Conservation (phyloP, 2,888 invertebrate species). For the Ligdia adustata region DNA sequence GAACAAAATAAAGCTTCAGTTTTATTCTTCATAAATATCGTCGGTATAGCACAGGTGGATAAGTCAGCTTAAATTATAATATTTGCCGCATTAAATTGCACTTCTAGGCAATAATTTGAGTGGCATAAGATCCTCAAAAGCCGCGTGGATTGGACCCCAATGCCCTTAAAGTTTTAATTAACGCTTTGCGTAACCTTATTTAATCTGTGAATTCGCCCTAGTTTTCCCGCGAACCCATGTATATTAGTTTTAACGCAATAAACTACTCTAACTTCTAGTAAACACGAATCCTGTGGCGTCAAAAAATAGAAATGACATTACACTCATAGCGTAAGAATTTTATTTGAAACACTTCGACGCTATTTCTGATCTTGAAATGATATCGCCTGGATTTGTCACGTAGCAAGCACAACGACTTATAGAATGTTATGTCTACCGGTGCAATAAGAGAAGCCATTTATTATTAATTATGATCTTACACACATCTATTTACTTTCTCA, state of each 20-base stretch:
- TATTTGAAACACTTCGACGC: constrained; percentile 35
- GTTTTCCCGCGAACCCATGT: constrained; percentile 28
- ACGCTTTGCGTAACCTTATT: constrained; percentile 25
- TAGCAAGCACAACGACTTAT: neutral
- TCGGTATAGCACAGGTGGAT: too few species aligned
- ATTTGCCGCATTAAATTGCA: too few species aligned
- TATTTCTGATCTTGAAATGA: constrained; percentile 39
- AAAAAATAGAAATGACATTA: constrained; percentile 35
- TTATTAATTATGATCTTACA: too few species aligned
- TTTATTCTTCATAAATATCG: too few species aligned
- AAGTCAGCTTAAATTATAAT: too few species aligned
- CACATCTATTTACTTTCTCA: too few species aligned
- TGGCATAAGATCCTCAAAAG: neutral
- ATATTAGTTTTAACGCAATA: constrained; percentile 31
- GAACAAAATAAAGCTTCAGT: too few species aligned
- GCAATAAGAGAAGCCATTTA: too few species aligned
- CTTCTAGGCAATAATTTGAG: neutral
- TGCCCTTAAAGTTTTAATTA: constrained; percentile 37
- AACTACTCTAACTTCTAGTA: constrained; percentile 33
- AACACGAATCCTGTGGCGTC: constrained; percentile 24
- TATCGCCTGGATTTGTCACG: constrained; percentile 24
- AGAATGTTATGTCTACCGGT: too few species aligned
- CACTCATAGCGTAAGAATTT: constrained; percentile 38
- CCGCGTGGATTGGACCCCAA: constrained; percentile 12
- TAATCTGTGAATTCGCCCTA: constrained; percentile 17